Evolutionary conservation across 2,888 invertebrate species (phyloP), one percentile per base, ranked within the genome.

Genomic region (Pseudococcus jackbeardsleyi): DNA sequence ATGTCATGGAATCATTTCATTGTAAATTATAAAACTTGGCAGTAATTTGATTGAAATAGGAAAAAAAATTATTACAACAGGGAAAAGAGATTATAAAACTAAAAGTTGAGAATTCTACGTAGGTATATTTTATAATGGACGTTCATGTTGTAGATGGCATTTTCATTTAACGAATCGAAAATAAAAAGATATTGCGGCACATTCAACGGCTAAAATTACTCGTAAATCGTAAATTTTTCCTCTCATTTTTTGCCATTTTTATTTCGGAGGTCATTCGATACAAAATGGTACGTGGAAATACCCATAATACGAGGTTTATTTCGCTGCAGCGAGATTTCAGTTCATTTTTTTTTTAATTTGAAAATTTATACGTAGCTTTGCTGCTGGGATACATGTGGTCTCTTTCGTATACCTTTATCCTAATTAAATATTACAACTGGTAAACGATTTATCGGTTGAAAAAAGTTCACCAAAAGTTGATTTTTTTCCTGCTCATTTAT

Each of bases 51-150:
- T 46, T 82, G 42, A 46, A 82, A 82, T 46, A 82, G 11, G 79
- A 12, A 82, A 82, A 82, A 77, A 82, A 82, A 82, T 82, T 46
- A 79, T 42, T 39, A 15, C 19, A 46, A 82, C 46, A 82, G 79
- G 79, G 12, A 82, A 33, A 82, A 82, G 17, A 46, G 33, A 19
- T 82, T 26, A 42, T 42, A 46, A 77, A 82, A 64, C 64, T 19
- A 46, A 42, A 33, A 46, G 19, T 26, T 82, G 15, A 72, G 33
- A 72, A 72, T 72, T 12, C 15, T 11, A 42, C 42, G 42, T 33
- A 72, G 17, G 72, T 72, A 33, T 33, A 19, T 33, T 33, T 68
- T n/a, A n/a, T 77, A 77, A 39, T 33, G 33, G 46, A 46, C 9
- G 33, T n/a, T 15, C 46, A 46, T 19, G 17, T 82, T 8, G 39